These are phyloP conservation scores for Epirrhoe alternata DNA, from an alignment of 2,888 invertebrate species.

Conservation along the genomic window DNA sequence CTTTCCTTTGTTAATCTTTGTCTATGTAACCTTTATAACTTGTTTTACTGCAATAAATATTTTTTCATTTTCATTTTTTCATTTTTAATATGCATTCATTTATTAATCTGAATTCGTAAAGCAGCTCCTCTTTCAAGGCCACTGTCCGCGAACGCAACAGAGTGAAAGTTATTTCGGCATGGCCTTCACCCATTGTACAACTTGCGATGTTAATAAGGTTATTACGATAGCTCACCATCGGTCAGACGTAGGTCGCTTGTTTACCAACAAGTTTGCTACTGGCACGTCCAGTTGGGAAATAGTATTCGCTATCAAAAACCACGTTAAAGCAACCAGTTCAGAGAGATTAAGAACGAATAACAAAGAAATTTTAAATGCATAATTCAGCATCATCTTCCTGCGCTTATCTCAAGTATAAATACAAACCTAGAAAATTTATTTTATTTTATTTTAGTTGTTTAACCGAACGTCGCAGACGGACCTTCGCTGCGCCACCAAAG, in stretches of 20 bases:
- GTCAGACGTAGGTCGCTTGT: conserved; percentile 30
- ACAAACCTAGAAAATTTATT: too few species aligned
- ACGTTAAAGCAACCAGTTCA: background rate
- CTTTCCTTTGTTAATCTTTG: too few species aligned
- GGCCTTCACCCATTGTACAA: conserved; percentile 73
- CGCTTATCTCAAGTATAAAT: too few species aligned
- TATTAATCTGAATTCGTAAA: background rate
- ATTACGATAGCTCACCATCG: conserved; percentile 50
- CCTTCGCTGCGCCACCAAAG: too few species aligned
- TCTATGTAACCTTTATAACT: too few species aligned
- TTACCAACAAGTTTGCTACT: conserved; percentile 35
- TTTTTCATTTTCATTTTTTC: too few species aligned
- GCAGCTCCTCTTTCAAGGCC: conserved; percentile 22
- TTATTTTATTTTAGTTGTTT: too few species aligned
- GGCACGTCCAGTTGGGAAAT: conserved; percentile 10
- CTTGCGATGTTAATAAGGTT: conserved; percentile 48
- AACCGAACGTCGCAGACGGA: too few species aligned
- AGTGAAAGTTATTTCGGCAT: conserved; percentile 70
- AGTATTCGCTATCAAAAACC: background rate
- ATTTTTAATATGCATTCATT: background rate
- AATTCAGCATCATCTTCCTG: too few species aligned
- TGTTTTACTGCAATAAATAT: too few species aligned
- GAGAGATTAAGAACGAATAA: background rate
- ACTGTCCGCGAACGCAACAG: conserved; percentile 47
- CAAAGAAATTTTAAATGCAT: too few species aligned